Percentiles rank a stretch among this genome's conserved stretches.
These are phyloP conservation scores for Oxyura jamaicensis DNA, from an alignment of 2,113 vertebrate genomes.

Conservation along the genomic window DNA sequence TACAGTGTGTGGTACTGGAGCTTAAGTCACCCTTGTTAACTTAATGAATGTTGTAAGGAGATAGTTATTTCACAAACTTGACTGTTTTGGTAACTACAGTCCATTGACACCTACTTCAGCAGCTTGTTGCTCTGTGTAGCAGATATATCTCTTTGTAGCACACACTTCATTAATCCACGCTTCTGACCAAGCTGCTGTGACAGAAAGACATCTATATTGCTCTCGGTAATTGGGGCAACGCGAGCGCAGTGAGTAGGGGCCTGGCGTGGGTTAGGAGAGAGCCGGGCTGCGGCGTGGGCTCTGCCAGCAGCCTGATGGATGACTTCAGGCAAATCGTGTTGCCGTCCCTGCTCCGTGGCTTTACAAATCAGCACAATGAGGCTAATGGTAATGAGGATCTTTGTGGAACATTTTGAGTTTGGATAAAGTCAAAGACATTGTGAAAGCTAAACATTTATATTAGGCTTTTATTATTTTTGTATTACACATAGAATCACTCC, in stretches of 20 bases:
- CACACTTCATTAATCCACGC: neutral
- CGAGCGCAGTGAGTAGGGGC: neutral
- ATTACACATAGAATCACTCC: neutral
- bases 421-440: neutral
- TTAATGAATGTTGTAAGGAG: constrained; percentile 16
- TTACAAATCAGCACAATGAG: neutral
- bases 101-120: neutral
- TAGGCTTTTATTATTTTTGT: constrained; percentile 9
- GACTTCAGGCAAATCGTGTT: constrained; percentile 1
- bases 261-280: neutral
- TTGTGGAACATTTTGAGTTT: neutral
- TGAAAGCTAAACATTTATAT: constrained; percentile 30
- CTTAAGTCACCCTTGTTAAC: constrained; percentile 29
- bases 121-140: neutral
- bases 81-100: neutral
- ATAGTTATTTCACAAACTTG: neutral
- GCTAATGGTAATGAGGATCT: neutral
- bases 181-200: constrained; percentile 18
- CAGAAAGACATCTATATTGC: neutral
- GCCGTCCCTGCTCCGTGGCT: neutral
- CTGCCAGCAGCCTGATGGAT: constrained; percentile 39
- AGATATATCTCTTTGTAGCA: neutral
- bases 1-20: neutral
- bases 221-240: neutral
- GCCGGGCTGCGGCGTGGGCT: neutral